phyloP scores from a whole-genome alignment of 2,888 invertebrate genomes.

The Papilio protenor region DNA sequence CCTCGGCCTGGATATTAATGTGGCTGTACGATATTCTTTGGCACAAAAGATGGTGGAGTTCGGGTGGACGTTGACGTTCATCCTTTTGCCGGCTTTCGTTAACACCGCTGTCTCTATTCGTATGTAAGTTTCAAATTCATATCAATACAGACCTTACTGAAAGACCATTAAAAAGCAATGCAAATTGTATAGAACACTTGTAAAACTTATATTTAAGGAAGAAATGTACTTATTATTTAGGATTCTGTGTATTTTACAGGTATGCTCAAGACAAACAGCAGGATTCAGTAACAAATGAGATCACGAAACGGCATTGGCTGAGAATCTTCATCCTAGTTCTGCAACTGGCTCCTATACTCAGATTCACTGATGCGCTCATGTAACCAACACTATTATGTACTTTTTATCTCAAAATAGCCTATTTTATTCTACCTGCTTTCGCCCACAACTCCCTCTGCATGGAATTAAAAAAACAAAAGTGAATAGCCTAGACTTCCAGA shows the following conservation, averaged over 20 bases:
- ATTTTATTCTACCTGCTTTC: no score
- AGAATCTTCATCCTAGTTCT: slow-evolving; percentile 86
- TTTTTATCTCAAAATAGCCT: no score
- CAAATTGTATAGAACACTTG: not conserved
- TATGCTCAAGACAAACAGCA: slow-evolving; percentile 81
- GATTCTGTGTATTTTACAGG: slow-evolving; percentile 62
- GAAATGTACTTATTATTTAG: no score
- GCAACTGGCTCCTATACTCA: slow-evolving; percentile 89
- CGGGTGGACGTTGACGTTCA: slow-evolving; percentile 87
- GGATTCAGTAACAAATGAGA: slow-evolving; percentile 83
- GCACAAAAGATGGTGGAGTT: slow-evolving; percentile 85
- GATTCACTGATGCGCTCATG: slow-evolving; percentile 86
- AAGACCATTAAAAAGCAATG: not conserved
- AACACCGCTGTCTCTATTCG: slow-evolving; percentile 89
- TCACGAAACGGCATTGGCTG: slow-evolving; percentile 84
- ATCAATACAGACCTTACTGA: not conserved
- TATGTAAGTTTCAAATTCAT: slow-evolving; percentile 83
- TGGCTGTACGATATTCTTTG: slow-evolving; percentile 86
- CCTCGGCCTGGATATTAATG: slow-evolving; percentile 87
- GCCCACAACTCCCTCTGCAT: no score
- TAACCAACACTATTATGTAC: slow-evolving; percentile 52
- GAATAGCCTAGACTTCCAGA: no score
- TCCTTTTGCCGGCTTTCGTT: slow-evolving; percentile 89
- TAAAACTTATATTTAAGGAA: no score
- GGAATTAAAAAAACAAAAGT: no score